Percentiles rank a stretch among this genome's conserved stretches.
phyloP scores from a whole-genome alignment of 2,113 vertebrate genomes.

The Amblyornis subalaris region DNA sequence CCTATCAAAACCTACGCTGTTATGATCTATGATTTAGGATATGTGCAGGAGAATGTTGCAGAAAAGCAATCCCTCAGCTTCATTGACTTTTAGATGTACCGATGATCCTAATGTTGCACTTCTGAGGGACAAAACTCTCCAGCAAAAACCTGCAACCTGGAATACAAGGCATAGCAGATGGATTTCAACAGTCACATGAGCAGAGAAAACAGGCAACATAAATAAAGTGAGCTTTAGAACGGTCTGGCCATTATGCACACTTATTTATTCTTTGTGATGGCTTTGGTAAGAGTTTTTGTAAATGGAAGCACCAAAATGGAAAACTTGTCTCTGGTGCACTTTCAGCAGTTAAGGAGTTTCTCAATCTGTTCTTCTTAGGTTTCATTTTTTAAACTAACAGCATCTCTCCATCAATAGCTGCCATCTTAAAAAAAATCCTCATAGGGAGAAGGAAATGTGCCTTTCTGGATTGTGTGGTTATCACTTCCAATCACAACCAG shows the following conservation, averaged over 20 bases:
- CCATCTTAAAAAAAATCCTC: not conserved
- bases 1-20: not conserved
- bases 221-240: not conserved
- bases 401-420: not conserved
- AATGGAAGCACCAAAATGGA: not conserved
- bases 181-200: not conserved
- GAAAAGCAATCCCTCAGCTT: not conserved
- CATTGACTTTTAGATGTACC: not conserved
- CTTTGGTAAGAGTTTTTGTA: not conserved
- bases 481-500: not conserved
- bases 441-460: not conserved
- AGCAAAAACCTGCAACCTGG: not conserved
- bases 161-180: not conserved
- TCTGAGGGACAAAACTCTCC: not conserved
- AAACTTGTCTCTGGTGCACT: not conserved
- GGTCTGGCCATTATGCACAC: not conserved
- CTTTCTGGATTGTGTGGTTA: not conserved
- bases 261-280: not conserved
- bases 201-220: not conserved
- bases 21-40: not conserved
- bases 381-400: not conserved
- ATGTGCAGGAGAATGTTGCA: not conserved
- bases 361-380: not conserved
- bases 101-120: not conserved
- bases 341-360: not conserved